phyloP scores from a whole-genome alignment of 2,888 invertebrate genomes.

The Lymantria monacha region DNA sequence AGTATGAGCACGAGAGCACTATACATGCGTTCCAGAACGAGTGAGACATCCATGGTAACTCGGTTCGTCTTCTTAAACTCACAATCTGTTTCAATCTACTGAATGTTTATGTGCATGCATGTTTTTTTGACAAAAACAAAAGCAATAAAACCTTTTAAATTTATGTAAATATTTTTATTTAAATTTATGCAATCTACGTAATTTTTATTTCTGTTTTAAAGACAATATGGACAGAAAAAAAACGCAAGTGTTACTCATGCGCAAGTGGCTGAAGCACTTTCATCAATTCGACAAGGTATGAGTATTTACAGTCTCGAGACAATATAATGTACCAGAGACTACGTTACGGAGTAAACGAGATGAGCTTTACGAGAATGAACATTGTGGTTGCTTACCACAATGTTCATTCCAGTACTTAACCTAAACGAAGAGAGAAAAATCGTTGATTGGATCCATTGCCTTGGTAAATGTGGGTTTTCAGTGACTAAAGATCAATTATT shows the following conservation, averaged over 20 bases:
- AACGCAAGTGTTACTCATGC: neutral
- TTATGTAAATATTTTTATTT: no score
- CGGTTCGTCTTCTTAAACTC: no score
- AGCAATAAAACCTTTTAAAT: no score
- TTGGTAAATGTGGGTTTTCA: slow-evolving; percentile 23
- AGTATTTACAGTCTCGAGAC: slow-evolving; percentile 18
- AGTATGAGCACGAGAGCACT: no score
- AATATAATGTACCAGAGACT: slow-evolving; percentile 17
- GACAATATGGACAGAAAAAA: slow-evolving; percentile 2
- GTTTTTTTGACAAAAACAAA: no score
- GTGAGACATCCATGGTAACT: no score
- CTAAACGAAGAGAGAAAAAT: slow-evolving; percentile 21
- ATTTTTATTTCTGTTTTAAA: slow-evolving; percentile 2
- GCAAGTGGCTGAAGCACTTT: slow-evolving; percentile 8
- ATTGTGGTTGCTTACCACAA: slow-evolving; percentile 18
- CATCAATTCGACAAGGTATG: slow-evolving; percentile 8
- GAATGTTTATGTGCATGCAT: no score
- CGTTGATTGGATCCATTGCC: slow-evolving; percentile 28
- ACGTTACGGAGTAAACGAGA: slow-evolving; percentile 19
- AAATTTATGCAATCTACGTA: slow-evolving; percentile 2
- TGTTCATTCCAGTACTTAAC: slow-evolving; percentile 23
- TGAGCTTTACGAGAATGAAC: slow-evolving; percentile 12
- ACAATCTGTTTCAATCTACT: no score
- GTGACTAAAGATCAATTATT: slow-evolving; percentile 24
- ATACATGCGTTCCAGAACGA: no score